A percentile compares a stretch with the other conserved stretches of the same genome.
Conservation (phyloP, 2,113 vertebrate genomes). For the Pseudorasbora parva region DNA sequence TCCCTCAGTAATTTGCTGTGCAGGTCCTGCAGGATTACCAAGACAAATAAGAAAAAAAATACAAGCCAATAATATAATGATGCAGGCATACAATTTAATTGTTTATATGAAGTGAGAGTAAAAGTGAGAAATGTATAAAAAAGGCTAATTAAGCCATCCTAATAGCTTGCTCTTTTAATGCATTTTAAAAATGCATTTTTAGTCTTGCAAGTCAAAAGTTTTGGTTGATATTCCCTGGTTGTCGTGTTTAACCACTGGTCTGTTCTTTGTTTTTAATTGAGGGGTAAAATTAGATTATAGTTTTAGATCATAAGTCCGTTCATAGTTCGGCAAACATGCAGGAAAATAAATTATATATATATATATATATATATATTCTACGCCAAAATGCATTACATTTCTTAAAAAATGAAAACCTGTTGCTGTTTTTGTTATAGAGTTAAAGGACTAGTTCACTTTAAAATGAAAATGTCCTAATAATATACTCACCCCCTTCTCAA, state of each 20-base stretch:
- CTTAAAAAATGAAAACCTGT: too few species aligned
- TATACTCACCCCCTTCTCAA: too few species aligned
- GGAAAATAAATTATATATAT: neutral
- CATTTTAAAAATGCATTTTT: too few species aligned
- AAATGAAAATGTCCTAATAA: too few species aligned
- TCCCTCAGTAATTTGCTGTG: too few species aligned
- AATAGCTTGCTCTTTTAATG: neutral
- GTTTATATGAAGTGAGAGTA: neutral
- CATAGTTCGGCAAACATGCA: neutral
- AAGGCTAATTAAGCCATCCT: too few species aligned
- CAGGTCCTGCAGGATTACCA: slow-evolving; percentile 54
- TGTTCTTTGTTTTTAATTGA: neutral
- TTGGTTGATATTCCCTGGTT: neutral
- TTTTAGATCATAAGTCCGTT: too few species aligned
- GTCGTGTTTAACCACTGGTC: neutral
- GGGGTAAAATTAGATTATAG: neutral
- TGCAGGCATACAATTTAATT: neutral
- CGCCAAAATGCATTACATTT: neutral
- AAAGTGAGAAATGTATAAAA: too few species aligned
- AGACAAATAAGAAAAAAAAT: slow-evolving; percentile 7
- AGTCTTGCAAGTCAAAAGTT: neutral
- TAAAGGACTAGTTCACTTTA: too few species aligned
- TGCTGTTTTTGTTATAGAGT: too few species aligned
- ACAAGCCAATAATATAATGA: neutral
- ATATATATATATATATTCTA: neutral